These are phyloP conservation scores for Morpho deidamia DNA, from an alignment of 2,888 invertebrate species.

Conservation along the genomic window DNA sequence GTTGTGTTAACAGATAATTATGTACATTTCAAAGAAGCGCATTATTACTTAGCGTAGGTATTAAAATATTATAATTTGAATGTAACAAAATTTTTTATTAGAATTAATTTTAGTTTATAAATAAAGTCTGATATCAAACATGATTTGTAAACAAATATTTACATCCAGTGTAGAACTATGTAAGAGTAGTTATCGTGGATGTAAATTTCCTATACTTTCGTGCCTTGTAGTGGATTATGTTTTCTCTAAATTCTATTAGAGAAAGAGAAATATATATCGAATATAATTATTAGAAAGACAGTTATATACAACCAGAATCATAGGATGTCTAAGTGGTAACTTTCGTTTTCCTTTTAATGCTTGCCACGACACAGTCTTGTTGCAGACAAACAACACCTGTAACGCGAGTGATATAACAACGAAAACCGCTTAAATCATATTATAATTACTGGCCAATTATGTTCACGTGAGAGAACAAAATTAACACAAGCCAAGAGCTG, in stretches of 20 bases:
- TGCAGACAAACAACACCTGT: background rate
- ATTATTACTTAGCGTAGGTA: no score
- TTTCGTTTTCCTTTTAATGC: slow-evolving; percentile 20
- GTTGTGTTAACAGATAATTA: no score
- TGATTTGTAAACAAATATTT: no score
- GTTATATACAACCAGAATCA: slow-evolving; percentile 5
- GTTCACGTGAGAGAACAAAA: background rate
- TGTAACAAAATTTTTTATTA: no score
- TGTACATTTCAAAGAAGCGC: no score
- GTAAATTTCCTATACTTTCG: no score
- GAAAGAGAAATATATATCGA: background rate
- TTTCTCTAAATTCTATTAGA: background rate
- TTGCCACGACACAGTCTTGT: background rate
- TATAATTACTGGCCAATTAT: background rate
- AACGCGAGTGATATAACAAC: background rate
- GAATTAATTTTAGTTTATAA: no score
- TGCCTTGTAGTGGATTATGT: background rate
- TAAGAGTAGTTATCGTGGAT: no score
- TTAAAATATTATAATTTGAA: no score
- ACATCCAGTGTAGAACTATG: no score
- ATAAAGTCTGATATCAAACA: no score
- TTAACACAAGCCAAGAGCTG: background rate
- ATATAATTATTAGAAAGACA: slow-evolving; percentile 11
- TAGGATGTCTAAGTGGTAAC: slow-evolving; percentile 17
- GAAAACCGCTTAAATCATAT: background rate